Conservation (phyloP, 2,888 invertebrate species). For the Nephrotoma appendiculata region DNA sequence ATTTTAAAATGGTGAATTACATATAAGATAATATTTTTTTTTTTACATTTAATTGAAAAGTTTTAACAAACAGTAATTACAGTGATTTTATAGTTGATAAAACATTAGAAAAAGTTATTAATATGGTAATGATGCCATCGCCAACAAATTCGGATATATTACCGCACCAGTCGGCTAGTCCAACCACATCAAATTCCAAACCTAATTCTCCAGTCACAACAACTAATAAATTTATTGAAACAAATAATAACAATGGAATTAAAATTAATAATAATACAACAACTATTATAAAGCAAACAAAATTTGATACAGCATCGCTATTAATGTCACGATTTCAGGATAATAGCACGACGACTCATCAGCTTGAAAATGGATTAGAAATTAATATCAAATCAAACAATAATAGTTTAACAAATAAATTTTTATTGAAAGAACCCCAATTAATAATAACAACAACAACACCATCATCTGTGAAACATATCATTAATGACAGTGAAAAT, state of each 20-base stretch:
- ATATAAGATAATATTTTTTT: neutral
- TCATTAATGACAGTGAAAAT: slow-evolving; percentile 7
- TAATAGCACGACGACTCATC: neutral
- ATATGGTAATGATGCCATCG: slow-evolving; percentile 34
- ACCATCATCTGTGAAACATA: slow-evolving; percentile 9
- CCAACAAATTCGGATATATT: slow-evolving; percentile 19
- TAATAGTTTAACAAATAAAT: neutral
- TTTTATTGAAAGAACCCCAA: slow-evolving; percentile 2
- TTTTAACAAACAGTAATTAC: neutral
- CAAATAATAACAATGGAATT: neutral
- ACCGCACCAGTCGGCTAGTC: slow-evolving; percentile 16
- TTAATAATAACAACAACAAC: slow-evolving; percentile 14
- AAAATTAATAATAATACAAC: neutral
- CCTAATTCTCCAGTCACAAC: slow-evolving; percentile 27
- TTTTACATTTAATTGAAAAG: neutral
- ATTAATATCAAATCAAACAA: neutral
- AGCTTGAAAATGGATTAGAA: neutral
- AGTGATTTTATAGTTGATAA: neutral
- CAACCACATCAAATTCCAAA: slow-evolving; percentile 29
- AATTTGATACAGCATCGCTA: slow-evolving; percentile 1
- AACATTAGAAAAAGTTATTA: neutral
- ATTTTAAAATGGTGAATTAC: neutral
- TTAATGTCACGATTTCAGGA: slow-evolving; percentile 2
- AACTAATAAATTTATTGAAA: neutral
- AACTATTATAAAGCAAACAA: neutral